These are phyloP conservation scores for Danionella dracula DNA, from an alignment of 2,797 vertebrate species.

Conservation along the genomic window DNA sequence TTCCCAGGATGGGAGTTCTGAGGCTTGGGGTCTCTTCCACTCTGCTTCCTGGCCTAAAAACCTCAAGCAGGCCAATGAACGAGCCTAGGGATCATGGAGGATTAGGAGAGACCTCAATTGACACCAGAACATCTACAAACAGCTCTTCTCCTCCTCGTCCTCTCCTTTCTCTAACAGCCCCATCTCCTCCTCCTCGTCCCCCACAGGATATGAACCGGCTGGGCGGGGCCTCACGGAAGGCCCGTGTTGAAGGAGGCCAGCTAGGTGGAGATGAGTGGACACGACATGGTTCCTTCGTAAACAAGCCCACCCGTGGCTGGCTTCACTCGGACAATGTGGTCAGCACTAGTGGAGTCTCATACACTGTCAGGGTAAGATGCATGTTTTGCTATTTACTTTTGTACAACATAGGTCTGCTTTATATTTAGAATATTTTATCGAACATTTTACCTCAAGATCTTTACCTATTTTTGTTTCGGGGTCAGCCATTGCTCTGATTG, in stretches of 20 bases:
- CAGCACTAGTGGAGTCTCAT: slow-evolving; percentile 91
- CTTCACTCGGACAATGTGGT: slow-evolving; percentile 91
- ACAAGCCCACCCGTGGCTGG: slow-evolving; percentile 95
- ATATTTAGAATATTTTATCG: no score
- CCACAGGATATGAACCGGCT: slow-evolving; percentile 99
- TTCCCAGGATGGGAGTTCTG: slow-evolving; percentile 87
- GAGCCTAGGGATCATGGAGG: slow-evolving; percentile 46
- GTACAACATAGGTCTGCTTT: no score
- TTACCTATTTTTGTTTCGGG: no score
- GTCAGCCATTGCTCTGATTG: no score
- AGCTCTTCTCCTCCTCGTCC: slow-evolving; percentile 68
- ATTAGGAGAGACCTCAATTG: slow-evolving; percentile 32
- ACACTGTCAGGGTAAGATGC: slow-evolving; percentile 82
- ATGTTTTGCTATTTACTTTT: no score
- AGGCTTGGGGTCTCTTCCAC: slow-evolving; percentile 81
- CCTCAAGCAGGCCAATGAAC: slow-evolving; percentile 53
- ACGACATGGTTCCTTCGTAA: slow-evolving; percentile 95
- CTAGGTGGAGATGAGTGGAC: slow-evolving; percentile 97
- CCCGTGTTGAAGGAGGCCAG: slow-evolving; percentile 95
- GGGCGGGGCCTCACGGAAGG: slow-evolving; percentile 86
- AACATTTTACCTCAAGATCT: no score
- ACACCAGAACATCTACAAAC: slow-evolving; percentile 46
- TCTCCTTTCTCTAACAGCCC: slow-evolving; percentile 67
- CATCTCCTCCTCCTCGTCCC: slow-evolving; percentile 77
- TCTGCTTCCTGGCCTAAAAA: slow-evolving; percentile 72